These are phyloP conservation scores for Leptonema lineaticorne DNA, from an alignment of 1,140 invertebrate genomes.

Conservation along the genomic window DNA sequence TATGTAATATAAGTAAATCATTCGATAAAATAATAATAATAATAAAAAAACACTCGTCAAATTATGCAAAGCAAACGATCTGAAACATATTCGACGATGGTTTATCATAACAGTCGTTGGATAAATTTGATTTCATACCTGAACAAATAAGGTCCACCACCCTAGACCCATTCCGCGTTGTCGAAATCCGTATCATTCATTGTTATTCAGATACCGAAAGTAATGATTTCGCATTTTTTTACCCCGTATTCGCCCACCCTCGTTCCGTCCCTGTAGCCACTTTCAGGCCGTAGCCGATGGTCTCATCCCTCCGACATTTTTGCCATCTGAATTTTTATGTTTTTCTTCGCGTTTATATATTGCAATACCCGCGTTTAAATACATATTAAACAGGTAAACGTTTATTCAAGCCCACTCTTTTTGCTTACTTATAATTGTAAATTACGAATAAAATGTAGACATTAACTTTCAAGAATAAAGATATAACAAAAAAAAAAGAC, in stretches of 20 bases:
- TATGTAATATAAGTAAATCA: too few species aligned
- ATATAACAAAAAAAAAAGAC: too few species aligned
- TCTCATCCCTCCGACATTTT: too few species aligned
- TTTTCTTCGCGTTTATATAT: constrained; percentile 1
- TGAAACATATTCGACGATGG: constrained; percentile 33
- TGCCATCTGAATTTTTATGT: constrained; percentile 38
- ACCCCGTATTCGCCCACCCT: not conserved
- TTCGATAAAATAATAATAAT: too few species aligned
- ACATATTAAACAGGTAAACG: constrained; percentile 42
- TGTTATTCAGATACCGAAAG: constrained; percentile 34
- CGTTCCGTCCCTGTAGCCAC: too few species aligned
- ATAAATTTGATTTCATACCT: constrained; percentile 35
- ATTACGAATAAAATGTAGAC: not conserved
- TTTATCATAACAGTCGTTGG: constrained; percentile 24
- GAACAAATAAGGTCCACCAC: constrained; percentile 32
- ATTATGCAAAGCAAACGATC: constrained; percentile 9
- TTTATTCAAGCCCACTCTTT: constrained; percentile 31
- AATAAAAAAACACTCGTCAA: not conserved
- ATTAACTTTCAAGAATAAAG: not conserved
- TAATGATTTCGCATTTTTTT: not conserved
- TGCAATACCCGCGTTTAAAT: constrained; percentile 30
- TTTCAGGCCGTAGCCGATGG: too few species aligned
- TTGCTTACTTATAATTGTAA: constrained; percentile 40
- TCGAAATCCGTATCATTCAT: too few species aligned
- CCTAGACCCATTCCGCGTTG: constrained; percentile 17